Base-by-base conservation (phyloP, 1,140 invertebrate genomes). In the Neodiprion virginianus region DNA sequence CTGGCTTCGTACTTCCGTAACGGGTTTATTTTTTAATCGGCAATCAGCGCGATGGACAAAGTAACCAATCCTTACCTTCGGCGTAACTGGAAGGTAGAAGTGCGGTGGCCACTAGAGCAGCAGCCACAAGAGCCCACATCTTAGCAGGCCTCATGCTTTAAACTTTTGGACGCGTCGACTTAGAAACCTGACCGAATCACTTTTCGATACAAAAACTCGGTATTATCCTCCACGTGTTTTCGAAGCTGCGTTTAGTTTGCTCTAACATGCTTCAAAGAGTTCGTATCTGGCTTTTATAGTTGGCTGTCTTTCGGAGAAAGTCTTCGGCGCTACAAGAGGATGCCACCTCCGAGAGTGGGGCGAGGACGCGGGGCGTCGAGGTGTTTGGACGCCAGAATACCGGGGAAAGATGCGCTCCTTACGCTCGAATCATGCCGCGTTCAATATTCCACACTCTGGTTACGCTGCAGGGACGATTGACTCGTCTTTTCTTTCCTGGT, bases 231-330 rank as follows among this genome's bases (percentile, higher is more conserved):
- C 53, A 61, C 53, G 53, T 61, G 53, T 61, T 61, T 61, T 61
- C 53, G 53, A 61, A 61, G 53, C 53, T 61, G 53, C n/a, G 53
- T 61, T 61, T 61, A 12, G 86, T 85, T 86, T 84, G 81, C 84
- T 87, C 86, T 87, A 88, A 88, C 86, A 79, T 86, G 84, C 79
- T 84, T 86, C 83, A 86, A 88, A 86, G 80, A 84, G 78, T 78
- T 81, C 75, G 81, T 81, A 86, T 85, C 83, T 83, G 81, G 83
- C 85, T 88, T 88, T 87, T 88, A 88, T 88, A 87, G 84, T 85
- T 87, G 82, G 79, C 79, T 61, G 85, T 87, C 86, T 88, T 88
- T 88, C 79, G 86, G 87, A 88, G 87, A 88, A 88, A 88, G 87
- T 88, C 84, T 80, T 84, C 77, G 78, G 79, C 70, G 70, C n/a